Evolutionary conservation across 2,888 invertebrate genomes (phyloP), one percentile per base, ranked within the genome.

Genomic region (Anthophora plumipes): DNA sequence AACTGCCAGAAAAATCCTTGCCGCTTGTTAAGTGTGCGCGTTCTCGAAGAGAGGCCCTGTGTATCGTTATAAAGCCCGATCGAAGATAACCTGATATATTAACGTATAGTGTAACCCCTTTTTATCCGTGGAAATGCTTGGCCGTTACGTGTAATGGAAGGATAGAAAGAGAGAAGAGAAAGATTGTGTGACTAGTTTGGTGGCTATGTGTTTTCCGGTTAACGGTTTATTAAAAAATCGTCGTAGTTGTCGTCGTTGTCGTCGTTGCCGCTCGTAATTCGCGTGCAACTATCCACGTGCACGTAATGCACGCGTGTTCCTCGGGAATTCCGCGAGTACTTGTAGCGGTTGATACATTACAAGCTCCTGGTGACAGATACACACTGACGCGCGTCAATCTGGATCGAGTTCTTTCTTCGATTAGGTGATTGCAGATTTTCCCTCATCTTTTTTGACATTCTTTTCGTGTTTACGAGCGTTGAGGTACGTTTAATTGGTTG

Each of bases 81-180:
- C 83, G 83, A 71, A 87, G 87, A 87, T 87, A 87, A 87, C 77
- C 83, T 79, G 83, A 87, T 87, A 83, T 87, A 87, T 87, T 86
- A 86, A 86, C 83, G 87, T 83, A 83, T 76, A 84, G 86, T 81
- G 73, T 80, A 85, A 81, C 77, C 84, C 79, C 85, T 84, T 86
- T 85, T 87, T 83, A 83, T 80, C 73, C 78, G 64, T 64, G 73
- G 69, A 73, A 82, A 85, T 72, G 67, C 75, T 78, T 55, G 80
- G 81, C 79, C 84, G 83, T 87, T 86, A 82, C 77, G 67, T 67
- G 82, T 57, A 7, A 25, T 31, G 31, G 31, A 31, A 31, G 31
- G 31, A 31, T 31, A 31, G 31, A 31, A 31, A 4, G 31, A 31
- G 31, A 31, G 31, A 1, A 4, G 31, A 31, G 31, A 31, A 4